Evolutionary conservation across 2,113 vertebrate genomes (phyloP).

Genomic region (Addax nasomaculatus): DNA sequence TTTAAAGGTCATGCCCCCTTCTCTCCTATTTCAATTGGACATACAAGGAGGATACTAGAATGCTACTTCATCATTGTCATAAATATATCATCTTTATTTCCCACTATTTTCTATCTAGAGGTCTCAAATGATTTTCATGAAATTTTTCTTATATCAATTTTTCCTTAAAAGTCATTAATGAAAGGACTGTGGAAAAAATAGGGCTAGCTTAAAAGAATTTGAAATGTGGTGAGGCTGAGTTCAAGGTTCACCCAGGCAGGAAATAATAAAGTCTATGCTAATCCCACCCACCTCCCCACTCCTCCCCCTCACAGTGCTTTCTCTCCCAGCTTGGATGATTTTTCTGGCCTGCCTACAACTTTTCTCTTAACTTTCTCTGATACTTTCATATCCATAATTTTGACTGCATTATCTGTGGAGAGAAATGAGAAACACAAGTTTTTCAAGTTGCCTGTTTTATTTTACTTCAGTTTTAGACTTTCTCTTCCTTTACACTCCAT

Average conservation of each 20-base stretch:
- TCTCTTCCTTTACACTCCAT: neutral
- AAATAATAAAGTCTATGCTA: neutral
- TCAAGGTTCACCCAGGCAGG: neutral
- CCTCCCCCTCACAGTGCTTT: neutral
- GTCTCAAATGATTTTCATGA: neutral
- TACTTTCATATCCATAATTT: neutral
- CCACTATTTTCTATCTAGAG: neutral
- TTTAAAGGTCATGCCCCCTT: neutral
- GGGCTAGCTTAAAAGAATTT: neutral
- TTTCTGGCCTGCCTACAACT: neutral
- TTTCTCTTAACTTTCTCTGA: neutral
- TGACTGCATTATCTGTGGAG: neutral
- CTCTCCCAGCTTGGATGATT: neutral
- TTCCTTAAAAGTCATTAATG: neutral
- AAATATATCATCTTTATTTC: neutral
- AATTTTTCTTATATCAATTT: neutral
- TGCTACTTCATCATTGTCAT: neutral
- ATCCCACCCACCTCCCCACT: neutral
- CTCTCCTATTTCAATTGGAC: neutral
- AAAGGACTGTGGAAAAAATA: neutral
- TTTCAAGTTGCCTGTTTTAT: neutral
- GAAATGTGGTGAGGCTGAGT: neutral
- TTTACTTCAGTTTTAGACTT: neutral
- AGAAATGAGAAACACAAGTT: neutral
- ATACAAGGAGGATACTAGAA: neutral